Base-by-base conservation (phyloP, 2,888 invertebrate species). In the Ophion costatus region DNA sequence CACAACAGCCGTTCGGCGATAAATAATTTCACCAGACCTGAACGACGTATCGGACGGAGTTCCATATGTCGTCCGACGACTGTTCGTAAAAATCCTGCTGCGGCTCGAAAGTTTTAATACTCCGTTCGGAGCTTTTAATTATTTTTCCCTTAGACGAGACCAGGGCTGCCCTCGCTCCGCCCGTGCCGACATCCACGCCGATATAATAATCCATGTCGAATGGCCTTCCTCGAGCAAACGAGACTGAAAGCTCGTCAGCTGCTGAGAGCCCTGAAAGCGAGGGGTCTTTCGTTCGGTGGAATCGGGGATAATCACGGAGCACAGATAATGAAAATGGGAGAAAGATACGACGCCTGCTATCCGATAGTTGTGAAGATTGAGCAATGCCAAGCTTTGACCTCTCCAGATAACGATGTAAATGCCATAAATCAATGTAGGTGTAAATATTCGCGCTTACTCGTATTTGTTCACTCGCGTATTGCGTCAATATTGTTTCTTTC, bases 141-240 rank as follows among this genome's bases (percentile, higher is more conserved):
- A 98, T 95, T 91, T 95, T 95, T 2, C 98, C 98, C 77, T 94
- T 93, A 7, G 95, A 94, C 77, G 95, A 94, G 5, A 98, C 97
- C 56, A 99, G 94, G 4, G 97, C 98, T 9, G 98, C 98, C 87
- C 99, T 95, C 0, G 96, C 98, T 94, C 98, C 98, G 17, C 97
- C 97, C 1, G 98, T 98, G 6, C 99, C 99, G 59, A 99, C 98
- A 94, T 99, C 99, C 14, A 99, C 97, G 82, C 98, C 98, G 90
- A 98, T 94, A 92, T 97, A 97, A 93, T 95, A 96, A 83, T 91
- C 90, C 92, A 91, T 93, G 14, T 57, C 59, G 42, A 24, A 66
- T 11, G n/a, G 10, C 38, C 6, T 2, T 6, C 5, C 63, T 29
- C 33, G n/a, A 69, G 59, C 11, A 56, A 29, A 17, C 33, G 66